Conservation (phyloP, 2,797 vertebrate genomes). For the Rhynchotus rufescens region DNA sequence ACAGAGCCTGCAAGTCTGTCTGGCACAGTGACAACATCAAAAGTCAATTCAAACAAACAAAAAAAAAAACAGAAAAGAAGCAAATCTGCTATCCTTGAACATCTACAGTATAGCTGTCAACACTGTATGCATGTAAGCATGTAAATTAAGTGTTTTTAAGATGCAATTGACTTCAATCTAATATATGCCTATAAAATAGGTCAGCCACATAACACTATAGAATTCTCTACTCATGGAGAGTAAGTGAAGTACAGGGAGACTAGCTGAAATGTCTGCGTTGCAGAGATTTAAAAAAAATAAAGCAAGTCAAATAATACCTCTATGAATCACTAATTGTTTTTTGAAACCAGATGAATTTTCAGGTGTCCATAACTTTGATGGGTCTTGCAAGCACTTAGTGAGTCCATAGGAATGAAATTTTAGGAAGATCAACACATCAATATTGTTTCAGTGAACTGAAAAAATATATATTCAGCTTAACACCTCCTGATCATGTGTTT, state of each 20-base stretch:
- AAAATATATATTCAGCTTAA: background rate
- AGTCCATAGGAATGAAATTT: background rate
- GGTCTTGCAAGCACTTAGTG: background rate
- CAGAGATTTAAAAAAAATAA: background rate
- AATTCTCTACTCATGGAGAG: background rate
- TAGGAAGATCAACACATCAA: background rate
- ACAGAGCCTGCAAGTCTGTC: background rate
- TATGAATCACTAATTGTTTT: background rate
- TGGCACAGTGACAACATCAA: background rate
- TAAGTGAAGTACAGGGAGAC: background rate
- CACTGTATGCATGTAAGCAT: background rate
- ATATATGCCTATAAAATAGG: background rate
- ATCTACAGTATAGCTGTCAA: background rate
- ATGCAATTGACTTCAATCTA: background rate
- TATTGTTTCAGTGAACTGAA: background rate
- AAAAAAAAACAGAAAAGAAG: background rate
- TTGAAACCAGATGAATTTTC: background rate
- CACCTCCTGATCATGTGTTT: background rate
- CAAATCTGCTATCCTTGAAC: background rate
- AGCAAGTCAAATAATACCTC: background rate
- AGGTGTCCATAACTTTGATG: background rate
- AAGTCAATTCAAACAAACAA: background rate
- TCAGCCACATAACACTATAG: background rate
- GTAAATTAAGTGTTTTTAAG: background rate
- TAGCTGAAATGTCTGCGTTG: background rate